Evolutionary conservation across 1,140 invertebrate species (phyloP), one percentile per base, ranked within the genome.

Genomic region (Musca domestica): DNA sequence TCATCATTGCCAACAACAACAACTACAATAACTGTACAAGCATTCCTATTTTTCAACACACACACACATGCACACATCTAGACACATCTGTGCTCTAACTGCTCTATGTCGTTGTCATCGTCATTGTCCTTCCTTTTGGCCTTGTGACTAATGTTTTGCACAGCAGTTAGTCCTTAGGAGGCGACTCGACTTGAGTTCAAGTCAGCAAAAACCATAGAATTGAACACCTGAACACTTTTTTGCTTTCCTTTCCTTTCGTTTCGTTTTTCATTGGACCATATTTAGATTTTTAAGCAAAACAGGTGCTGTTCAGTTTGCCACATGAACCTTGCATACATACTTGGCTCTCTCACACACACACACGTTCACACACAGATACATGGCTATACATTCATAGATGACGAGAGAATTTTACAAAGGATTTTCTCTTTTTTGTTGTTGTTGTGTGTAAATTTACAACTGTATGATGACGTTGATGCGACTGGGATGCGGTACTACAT

Each of bases 91-190:
- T 61, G 56, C 27, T 19, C 27, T 27, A 34, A 9, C 9, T 41
- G n/a, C 54, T 58, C 14, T 5, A 7, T 10, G 10, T 52, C 19
- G n/a, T 52, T 52, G 20, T 52, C 52, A 58, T 19, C 17, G 56
- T 61, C 56, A 61, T 61, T 68, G 67, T 68, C 67, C 67, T 68
- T 68, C 67, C 67, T 68, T 47, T 68, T 68, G 67, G 67, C 67
- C 67, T 68, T 68, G 67, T 68, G 58, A 68, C 58, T 68, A 68
- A 68, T 68, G 67, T 51, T 49, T 68, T n/a, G 41, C 56, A 64
- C 48, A 61, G 56, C 56, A 61, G 56, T 61, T 12, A 17, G 27
- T 61, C 56, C 27, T 61, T 61, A n/a, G 27, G 23, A 23, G 46
- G 7, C 61, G 66, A 23, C 17, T 25, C 14, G 17, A 23, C 34